A percentile compares a stretch with the other conserved stretches of the same genome.
These are phyloP conservation scores for Coelogynopora nodosa DNA, from an alignment of 2,888 invertebrate species.

Conservation along the genomic window DNA sequence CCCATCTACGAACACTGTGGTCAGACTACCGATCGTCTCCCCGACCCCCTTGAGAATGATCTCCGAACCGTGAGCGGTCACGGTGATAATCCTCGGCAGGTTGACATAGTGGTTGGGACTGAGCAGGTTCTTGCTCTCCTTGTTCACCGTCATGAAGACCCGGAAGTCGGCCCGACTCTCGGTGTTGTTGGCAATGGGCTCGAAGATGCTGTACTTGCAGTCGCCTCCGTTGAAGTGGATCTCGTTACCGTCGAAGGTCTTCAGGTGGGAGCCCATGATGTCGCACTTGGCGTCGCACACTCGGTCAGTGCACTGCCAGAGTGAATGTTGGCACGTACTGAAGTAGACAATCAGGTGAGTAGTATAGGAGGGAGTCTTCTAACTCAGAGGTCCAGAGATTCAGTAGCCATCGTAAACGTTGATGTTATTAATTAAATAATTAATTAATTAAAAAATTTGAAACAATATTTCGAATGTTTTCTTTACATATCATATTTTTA, in stretches of 20 bases:
- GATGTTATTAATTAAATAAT: too few species aligned
- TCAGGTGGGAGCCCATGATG: slow-evolving; percentile 52
- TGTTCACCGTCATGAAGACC: slow-evolving; percentile 33
- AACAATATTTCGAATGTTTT: too few species aligned
- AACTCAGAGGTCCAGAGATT: too few species aligned
- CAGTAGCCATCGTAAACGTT: too few species aligned
- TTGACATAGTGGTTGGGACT: slow-evolving; percentile 19
- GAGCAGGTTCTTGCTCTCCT: not conserved
- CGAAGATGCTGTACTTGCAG: slow-evolving; percentile 50
- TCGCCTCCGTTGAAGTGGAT: slow-evolving; percentile 47
- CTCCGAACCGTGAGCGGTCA: slow-evolving; percentile 18
- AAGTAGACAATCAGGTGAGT: not conserved
- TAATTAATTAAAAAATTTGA: too few species aligned
- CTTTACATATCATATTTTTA: too few species aligned
- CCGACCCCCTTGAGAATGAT: slow-evolving; percentile 17
- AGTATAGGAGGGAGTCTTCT: too few species aligned
- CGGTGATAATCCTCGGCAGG: slow-evolving; percentile 29
- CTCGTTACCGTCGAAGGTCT: slow-evolving; percentile 54
- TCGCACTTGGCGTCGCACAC: slow-evolving; percentile 52
- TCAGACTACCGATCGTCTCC: not conserved
- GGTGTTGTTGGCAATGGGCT: slow-evolving; percentile 41
- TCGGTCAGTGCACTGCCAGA: slow-evolving; percentile 53
- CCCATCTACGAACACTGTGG: slow-evolving; percentile 34
- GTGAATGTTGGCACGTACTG: slow-evolving; percentile 41
- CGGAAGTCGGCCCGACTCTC: slow-evolving; percentile 32